Base-by-base conservation (phyloP, 2,888 invertebrate genomes). In the Hypsopygia costalis region DNA sequence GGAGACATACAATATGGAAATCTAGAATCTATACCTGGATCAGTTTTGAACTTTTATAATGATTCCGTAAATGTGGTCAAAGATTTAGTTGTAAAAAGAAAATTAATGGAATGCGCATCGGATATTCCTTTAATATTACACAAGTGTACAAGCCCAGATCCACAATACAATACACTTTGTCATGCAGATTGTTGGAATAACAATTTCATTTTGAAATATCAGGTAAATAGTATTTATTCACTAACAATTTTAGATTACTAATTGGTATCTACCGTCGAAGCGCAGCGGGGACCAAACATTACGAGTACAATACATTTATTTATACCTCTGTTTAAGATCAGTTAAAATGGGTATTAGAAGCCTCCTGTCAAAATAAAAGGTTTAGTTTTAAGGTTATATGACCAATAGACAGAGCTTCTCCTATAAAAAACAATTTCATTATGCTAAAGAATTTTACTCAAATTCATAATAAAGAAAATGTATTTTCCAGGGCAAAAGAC, bases 171-270 rank as follows among this genome's bases (percentile, higher is more conserved):
- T 36, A 55, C 60, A 27, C 63, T 83, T 52, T 81, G 82, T 52
- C 83, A 83, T 38, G 77, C 69, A n/a, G 80, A 83, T 47, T 75
- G 74, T 54, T 83, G 81, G 83, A 75, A 62, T 44, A 81, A 79
- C 49, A 83, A 82, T 42, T 61, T 74, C 31, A 9, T 74, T 2
- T 80, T 64, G 42, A 75, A 74, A 55, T 66, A 75, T 52, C 56
- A 63, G 65, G 83, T 81, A 58, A 62, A 7, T 25, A 30, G 16
- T 12, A n/a, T 6, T 16, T 16, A 8, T 3, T n/a, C 7, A 31
- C 11, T 30, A 12, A n/a, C n/a, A n/a, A n/a, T n/a, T n/a, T n/a
- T n/a, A n/a, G n/a, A n/a, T n/a, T n/a, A n/a, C n/a, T n/a, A n/a
- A n/a, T n/a, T n/a, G n/a, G n/a, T n/a, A n/a, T n/a, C n/a, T n/a